Conservation (phyloP, 1,140 invertebrate genomes). For the Philotrypesis tridentata region DNA sequence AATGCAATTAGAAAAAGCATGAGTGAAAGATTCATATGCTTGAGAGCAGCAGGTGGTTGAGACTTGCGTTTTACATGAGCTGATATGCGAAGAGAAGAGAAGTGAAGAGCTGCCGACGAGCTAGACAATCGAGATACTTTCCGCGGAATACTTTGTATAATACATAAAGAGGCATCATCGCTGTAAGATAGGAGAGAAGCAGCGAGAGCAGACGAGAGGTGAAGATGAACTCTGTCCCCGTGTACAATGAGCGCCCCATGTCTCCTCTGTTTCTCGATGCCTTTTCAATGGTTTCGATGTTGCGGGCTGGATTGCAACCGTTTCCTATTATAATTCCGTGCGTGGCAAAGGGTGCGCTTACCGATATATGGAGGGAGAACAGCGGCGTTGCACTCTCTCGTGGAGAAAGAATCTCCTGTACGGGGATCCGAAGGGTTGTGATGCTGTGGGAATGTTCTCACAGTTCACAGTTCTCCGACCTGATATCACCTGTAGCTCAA, state of each 20-base stretch:
- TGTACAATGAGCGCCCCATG: background rate
- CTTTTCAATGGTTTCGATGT: background rate
- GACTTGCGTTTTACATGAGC: too few relatives aligned
- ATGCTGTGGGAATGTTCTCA: constrained; percentile 72
- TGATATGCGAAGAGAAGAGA: too few relatives aligned
- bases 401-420: constrained; percentile 33
- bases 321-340: constrained; percentile 22
- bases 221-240: background rate
- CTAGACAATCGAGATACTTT: too few relatives aligned
- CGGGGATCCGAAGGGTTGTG: constrained; percentile 52
- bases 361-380: background rate
- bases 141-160: too few relatives aligned
- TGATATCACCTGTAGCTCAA: constrained; percentile 68
- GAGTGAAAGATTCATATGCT: too few relatives aligned
- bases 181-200: too few relatives aligned
- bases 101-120: too few relatives aligned
- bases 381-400: background rate
- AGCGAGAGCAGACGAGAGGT: background rate
- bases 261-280: background rate
- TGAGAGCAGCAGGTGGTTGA: too few relatives aligned
- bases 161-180: too few relatives aligned
- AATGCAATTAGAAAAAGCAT: too few relatives aligned
- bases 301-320: background rate
- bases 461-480: constrained; percentile 53
- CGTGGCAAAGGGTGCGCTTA: too few relatives aligned